phyloP scores from a whole-genome alignment of 2,888 invertebrate genomes.

The Drosophila mayaguana region DNA sequence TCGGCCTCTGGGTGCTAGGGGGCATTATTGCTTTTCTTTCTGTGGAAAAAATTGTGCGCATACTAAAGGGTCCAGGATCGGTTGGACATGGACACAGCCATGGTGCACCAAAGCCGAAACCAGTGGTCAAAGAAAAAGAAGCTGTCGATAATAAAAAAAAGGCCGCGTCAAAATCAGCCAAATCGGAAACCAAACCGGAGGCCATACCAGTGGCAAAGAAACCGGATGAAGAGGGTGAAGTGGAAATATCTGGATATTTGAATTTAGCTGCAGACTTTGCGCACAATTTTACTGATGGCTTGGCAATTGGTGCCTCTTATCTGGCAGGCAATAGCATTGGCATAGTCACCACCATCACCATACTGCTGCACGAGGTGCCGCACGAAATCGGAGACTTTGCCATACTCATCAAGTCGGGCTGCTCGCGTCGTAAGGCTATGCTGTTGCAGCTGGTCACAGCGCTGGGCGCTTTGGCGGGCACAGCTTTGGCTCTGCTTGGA shows the following conservation, averaged over 20 bases:
- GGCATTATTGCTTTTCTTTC: slow-evolving; percentile 96
- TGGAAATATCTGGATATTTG: slow-evolving; percentile 94
- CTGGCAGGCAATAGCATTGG: slow-evolving; percentile 95
- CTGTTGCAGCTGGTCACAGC: slow-evolving; percentile 97
- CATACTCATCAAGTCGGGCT: slow-evolving; percentile 98
- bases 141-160: slow-evolving; percentile 74
- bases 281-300: slow-evolving; percentile 99
- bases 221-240: slow-evolving; percentile 85
- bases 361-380: slow-evolving; percentile 98
- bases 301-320: slow-evolving; percentile 99
- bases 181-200: not conserved
- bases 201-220: slow-evolving; percentile 74
- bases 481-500: slow-evolving; percentile 94
- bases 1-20: slow-evolving; percentile 96
- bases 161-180: slow-evolving; percentile 80
- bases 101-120: slow-evolving; percentile 58
- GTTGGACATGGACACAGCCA: slow-evolving; percentile 86
- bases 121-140: slow-evolving; percentile 43
- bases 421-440: slow-evolving; percentile 97
- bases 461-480: slow-evolving; percentile 96
- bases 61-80: slow-evolving; percentile 93
- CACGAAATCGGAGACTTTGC: slow-evolving; percentile 99
- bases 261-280: slow-evolving; percentile 99
- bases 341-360: slow-evolving; percentile 96
- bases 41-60: slow-evolving; percentile 96